A percentile compares a stretch with the other conserved stretches of the same genome.
Evolutionary conservation across 2,797 vertebrate genomes (phyloP).

Genomic region (Arvicola amphibius): DNA sequence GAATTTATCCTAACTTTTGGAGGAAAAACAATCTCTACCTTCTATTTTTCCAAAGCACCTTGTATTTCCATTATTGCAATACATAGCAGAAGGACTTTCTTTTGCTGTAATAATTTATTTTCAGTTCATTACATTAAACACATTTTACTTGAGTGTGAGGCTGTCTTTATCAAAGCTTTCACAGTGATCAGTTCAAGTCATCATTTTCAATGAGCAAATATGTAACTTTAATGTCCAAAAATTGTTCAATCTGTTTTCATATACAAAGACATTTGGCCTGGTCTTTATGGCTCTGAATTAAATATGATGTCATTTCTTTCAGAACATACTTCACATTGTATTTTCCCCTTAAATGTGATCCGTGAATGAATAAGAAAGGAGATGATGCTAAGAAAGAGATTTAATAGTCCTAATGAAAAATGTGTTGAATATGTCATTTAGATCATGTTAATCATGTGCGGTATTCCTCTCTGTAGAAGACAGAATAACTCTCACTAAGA

Average conservation of each 20-base stretch:
- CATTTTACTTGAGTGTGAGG: not conserved
- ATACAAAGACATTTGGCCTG: not conserved
- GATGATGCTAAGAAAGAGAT: not conserved
- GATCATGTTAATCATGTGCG: not conserved
- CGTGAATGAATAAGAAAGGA: not conserved
- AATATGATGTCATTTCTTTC: slow-evolving; percentile 1
- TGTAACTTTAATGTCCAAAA: not conserved
- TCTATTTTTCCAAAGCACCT: not conserved
- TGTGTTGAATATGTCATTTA: not conserved
- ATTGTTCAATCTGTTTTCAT: not conserved
- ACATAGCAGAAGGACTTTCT: not conserved
- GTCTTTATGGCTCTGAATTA: not conserved
- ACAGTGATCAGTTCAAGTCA: not conserved
- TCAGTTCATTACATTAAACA: slow-evolving; percentile 5
- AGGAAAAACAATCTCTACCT: not conserved
- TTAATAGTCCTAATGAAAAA: slow-evolving; percentile 23
- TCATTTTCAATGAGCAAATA: not conserved
- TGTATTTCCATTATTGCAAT: not conserved
- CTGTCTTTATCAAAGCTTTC: not conserved
- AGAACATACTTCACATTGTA: not conserved
- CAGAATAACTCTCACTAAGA: not conserved
- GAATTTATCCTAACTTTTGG: not conserved
- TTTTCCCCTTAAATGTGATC: not conserved
- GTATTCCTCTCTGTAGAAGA: not conserved
- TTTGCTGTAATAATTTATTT: not conserved